phyloP scores from a whole-genome alignment of 2,797 vertebrate genomes.

The Menidia menidia region DNA sequence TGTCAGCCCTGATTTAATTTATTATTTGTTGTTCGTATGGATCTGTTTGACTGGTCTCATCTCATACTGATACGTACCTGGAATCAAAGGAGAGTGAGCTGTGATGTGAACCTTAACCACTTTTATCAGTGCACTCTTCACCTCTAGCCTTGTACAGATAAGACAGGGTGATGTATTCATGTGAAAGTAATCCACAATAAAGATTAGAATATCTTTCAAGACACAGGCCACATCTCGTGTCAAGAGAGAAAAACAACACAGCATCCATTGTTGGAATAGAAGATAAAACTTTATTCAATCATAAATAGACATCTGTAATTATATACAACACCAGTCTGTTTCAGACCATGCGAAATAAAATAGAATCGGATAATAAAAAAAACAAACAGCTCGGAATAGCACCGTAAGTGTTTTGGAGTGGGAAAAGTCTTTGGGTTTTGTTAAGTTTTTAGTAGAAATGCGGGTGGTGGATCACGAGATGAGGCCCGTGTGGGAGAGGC shows the following conservation, averaged over 20 bases:
- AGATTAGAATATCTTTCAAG: slow-evolving; percentile 37
- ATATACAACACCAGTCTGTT: slow-evolving; percentile 1
- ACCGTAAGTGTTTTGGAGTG: slow-evolving; percentile 62
- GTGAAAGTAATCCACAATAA: slow-evolving; percentile 51
- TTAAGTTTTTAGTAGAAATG: slow-evolving; percentile 67
- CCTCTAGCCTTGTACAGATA: slow-evolving; percentile 1
- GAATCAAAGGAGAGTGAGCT: slow-evolving; percentile 38
- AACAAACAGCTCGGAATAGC: slow-evolving; percentile 47
- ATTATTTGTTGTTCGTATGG: slow-evolving; percentile 1
- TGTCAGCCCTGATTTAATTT: slow-evolving; percentile 28
- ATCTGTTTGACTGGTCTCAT: not conserved
- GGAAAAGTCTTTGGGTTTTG: slow-evolving; percentile 15
- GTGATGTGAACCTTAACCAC: slow-evolving; percentile 28
- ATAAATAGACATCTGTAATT: slow-evolving; percentile 68
- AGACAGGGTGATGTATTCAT: slow-evolving; percentile 49
- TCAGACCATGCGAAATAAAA: not conserved
- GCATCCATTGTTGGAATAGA: slow-evolving; percentile 12
- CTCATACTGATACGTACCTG: not conserved
- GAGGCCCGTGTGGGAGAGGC: slow-evolving; percentile 25
- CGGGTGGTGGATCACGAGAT: slow-evolving; percentile 46
- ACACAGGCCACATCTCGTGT: too few species aligned
- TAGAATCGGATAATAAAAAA: slow-evolving; percentile 45
- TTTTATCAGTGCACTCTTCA: slow-evolving; percentile 9
- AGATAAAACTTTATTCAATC: slow-evolving; percentile 62
- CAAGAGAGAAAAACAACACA: slow-evolving; percentile 11